These are phyloP conservation scores for Halisarca cf. caerulea DNA, from an alignment of 37 sponge, comb jelly and placozoan species.

Conservation along the genomic window DNA sequence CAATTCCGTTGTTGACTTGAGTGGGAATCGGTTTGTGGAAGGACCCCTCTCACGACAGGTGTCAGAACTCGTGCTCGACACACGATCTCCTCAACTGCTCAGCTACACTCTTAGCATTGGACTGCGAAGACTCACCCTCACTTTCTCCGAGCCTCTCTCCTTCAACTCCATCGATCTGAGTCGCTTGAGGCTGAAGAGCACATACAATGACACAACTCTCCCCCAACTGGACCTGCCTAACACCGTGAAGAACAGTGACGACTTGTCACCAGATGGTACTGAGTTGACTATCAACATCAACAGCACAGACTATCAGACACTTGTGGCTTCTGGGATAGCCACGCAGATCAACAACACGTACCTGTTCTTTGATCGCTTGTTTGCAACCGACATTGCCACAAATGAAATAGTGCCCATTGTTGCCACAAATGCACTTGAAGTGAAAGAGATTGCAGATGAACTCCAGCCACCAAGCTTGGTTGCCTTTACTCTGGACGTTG, in stretches of 20 bases:
- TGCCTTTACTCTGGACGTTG: slow-evolving; percentile 73
- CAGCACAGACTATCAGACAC: slow-evolving; percentile 17
- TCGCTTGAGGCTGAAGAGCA: slow-evolving; percentile 19
- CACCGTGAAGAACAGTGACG: slow-evolving; percentile 19
- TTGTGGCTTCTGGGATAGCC: slow-evolving; percentile 17
- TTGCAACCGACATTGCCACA: slow-evolving; percentile 46
- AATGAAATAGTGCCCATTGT: slow-evolving; percentile 34
- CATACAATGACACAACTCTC: slow-evolving; percentile 1
- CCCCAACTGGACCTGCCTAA: slow-evolving; percentile 26
- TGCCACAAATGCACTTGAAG: slow-evolving; percentile 25
- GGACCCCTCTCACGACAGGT: slow-evolving; percentile 22
- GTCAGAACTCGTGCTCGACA: slow-evolving; percentile 53
- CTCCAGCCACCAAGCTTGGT: slow-evolving; percentile 67
- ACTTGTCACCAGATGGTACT: slow-evolving; percentile 63
- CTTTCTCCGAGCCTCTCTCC: slow-evolving; percentile 76
- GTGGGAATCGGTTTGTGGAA: slow-evolving; percentile 34
- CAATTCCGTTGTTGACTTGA: slow-evolving; percentile 55
- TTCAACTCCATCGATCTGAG: background rate
- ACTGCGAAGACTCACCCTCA: slow-evolving; percentile 62
- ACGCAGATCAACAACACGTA: slow-evolving; percentile 68
- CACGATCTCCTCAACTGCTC: slow-evolving; percentile 35
- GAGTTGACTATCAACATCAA: slow-evolving; percentile 57
- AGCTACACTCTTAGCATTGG: slow-evolving; percentile 75
- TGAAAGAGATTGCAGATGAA: slow-evolving; percentile 66
- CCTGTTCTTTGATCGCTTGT: slow-evolving; percentile 28